phyloP scores from a whole-genome alignment of 2,888 invertebrate species.

The Plebejus anna region DNA sequence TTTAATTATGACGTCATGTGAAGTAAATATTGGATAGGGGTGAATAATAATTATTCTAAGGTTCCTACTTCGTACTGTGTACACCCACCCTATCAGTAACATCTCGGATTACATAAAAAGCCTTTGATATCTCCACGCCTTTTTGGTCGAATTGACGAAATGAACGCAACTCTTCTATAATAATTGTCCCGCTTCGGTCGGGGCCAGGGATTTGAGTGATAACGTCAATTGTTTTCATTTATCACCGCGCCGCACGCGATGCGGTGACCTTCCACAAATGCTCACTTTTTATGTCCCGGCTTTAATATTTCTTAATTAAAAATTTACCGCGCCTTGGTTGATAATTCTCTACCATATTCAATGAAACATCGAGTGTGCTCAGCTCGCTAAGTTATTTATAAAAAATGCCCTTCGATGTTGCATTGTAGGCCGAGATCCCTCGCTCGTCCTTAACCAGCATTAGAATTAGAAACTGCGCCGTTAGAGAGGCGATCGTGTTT shows the following conservation, averaged over 20 bases:
- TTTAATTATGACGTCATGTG: too few relatives aligned
- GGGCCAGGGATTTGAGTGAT: conserved; percentile 45
- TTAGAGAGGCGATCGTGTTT: conserved; percentile 3
- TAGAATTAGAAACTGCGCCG: conserved; percentile 12
- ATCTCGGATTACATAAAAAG: background rate
- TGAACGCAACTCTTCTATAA: background rate
- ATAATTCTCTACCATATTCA: background rate
- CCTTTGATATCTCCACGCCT: conserved; percentile 4
- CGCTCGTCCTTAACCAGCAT: conserved; percentile 3
- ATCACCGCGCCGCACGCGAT: conserved; percentile 51
- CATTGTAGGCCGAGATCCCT: background rate
- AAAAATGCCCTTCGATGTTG: background rate
- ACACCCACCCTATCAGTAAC: background rate
- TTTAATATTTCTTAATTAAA: conserved; percentile 6
- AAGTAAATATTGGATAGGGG: background rate
- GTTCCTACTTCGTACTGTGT: background rate
- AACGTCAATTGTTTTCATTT: conserved; percentile 71
- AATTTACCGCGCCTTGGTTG: conserved; percentile 1
- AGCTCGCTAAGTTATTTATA: background rate
- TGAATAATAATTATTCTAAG: background rate
- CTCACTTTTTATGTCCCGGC: conserved; percentile 3
- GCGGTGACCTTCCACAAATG: conserved; percentile 31
- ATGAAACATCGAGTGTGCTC: background rate
- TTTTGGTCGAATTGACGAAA: background rate
- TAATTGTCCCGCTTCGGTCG: conserved; percentile 15